These are phyloP conservation scores for Ferdinandea cuprea DNA, from an alignment of 2,888 invertebrate genomes.

Conservation along the genomic window DNA sequence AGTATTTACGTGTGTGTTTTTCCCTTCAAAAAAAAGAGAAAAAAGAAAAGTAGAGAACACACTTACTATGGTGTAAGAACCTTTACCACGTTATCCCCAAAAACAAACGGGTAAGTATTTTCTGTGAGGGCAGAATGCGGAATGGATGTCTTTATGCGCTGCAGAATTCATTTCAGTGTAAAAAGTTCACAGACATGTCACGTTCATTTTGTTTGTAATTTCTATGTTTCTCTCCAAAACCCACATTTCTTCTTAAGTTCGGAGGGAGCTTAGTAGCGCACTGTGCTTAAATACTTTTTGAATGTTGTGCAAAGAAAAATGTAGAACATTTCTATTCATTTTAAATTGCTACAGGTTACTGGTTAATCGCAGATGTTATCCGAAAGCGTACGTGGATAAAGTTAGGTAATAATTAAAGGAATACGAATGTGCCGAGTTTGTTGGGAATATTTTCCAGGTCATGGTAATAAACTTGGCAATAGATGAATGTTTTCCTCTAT, in stretches of 20 bases:
- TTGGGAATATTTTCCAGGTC: no score
- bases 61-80: background rate
- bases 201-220: constrained; percentile 9
- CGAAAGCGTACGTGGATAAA: no score
- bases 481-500: no score
- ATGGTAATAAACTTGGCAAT: no score
- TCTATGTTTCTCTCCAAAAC: background rate
- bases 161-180: background rate
- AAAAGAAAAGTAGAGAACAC: no score
- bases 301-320: no score
- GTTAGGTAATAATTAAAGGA: no score
- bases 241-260: background rate
- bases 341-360: no score
- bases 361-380: no score
- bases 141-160: background rate
- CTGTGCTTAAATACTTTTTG: background rate
- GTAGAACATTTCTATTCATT: no score
- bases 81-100: background rate
- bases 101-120: background rate
- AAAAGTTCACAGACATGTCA: constrained; percentile 29
- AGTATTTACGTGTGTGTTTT: background rate
- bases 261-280: background rate
- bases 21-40: no score
- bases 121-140: background rate
- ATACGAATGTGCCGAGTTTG: no score